phyloP scores from a whole-genome alignment of 2,797 vertebrate genomes.

The Cuculus canorus region DNA sequence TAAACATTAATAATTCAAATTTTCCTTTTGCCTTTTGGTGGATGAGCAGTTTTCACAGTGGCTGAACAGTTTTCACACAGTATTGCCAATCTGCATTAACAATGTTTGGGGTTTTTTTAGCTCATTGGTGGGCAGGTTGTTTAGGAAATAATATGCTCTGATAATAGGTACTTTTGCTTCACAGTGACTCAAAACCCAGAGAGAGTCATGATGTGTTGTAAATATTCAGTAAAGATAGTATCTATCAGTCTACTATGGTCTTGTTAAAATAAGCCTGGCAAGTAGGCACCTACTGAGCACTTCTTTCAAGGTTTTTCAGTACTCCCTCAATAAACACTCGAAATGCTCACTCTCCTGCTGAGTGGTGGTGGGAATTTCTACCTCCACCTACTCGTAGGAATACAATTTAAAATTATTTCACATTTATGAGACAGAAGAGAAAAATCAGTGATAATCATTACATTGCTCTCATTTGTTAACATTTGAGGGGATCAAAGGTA shows the following conservation, averaged over 20 bases:
- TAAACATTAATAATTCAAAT: conserved; percentile 55
- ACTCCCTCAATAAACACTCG: neutral
- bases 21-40: conserved; percentile 38
- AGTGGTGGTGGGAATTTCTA: neutral
- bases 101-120: neutral
- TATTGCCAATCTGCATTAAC: conserved; percentile 35
- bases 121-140: neutral
- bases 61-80: conserved; percentile 28
- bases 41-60: conserved; percentile 44
- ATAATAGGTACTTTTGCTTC: neutral
- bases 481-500: neutral
- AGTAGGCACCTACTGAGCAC: neutral
- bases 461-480: neutral
- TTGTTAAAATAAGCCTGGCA: neutral
- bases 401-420: neutral
- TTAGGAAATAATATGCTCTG: conserved; percentile 40
- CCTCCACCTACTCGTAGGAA: neutral
- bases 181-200: neutral
- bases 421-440: accelerated
- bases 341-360: neutral
- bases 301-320: neutral
- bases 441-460: neutral
- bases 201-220: neutral
- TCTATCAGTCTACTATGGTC: neutral
- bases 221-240: neutral